Evolutionary conservation across 23 tunicate genomes (phyloP), one percentile per base, ranked within the genome.

Genomic region (Clavelina lepadiformis): DNA sequence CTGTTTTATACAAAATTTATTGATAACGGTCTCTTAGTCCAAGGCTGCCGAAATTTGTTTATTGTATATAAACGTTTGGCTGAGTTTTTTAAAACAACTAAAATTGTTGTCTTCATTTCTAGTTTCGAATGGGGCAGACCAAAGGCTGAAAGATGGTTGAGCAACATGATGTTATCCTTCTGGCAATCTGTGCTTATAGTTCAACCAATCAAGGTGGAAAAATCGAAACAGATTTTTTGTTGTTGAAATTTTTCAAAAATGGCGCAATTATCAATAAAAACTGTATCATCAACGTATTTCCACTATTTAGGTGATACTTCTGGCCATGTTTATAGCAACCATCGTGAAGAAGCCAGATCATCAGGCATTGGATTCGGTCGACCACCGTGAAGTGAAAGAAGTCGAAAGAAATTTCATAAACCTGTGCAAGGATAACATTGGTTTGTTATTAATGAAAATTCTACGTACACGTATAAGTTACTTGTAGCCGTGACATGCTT

Each of bases 101-200:
- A n/a, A n/a, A n/a, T n/a, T n/a, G n/a, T n/a, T n/a, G n/a, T n/a
- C 25, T 35, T 35, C 50, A 5, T 15, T 59, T 34, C 1, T 28
- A 80, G 96, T 61, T 89, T 93, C 46, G 98, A 93, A 54, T 93
- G 92, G 88, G 98, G 98, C 2, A 60, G 82, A 58, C 94, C 67
- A 23, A 93, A 84, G 35, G 93, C 98, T 6, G 68, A 93, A 46
- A 46, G 86, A 33, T 93, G 98, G 98, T 76, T 93, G 6, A 53
- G 79, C 51, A 84, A 79, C 65, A 79, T 83, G 93, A 83, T 93
- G 93, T 37, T 93, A 22, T 78, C 88, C n/a, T 93, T 93, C 62
- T 78, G 93, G 83, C 93, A 83, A 49, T 83, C 92, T 45, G 93
- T 93, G 19, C 45, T 93, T 31, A 65, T 93, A 4, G 93, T 83